phyloP scores from a whole-genome alignment of 2,888 invertebrate species.

The Ectemnius lituratus region DNA sequence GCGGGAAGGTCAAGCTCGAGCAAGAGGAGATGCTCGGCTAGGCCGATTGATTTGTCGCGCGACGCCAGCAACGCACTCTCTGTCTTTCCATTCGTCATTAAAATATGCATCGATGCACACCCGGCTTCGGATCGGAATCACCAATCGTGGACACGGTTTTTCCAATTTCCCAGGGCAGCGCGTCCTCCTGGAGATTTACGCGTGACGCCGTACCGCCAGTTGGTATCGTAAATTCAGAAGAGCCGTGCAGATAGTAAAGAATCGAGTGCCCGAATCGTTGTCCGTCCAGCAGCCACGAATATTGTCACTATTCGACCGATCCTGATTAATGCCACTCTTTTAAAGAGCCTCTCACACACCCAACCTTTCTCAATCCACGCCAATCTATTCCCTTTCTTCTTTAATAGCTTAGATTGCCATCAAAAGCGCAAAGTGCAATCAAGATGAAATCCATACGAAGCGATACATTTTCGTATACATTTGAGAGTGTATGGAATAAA shows the following conservation, averaged over 20 bases:
- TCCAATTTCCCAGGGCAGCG: slow-evolving; percentile 61
- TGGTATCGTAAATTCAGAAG: slow-evolving; percentile 56
- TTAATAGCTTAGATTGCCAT: too few species aligned
- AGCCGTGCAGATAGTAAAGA: slow-evolving; percentile 52
- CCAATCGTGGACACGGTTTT: slow-evolving; percentile 59
- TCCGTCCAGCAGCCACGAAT: slow-evolving; percentile 40
- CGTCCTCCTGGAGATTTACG: slow-evolving; percentile 58
- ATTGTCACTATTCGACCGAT: slow-evolving; percentile 50
- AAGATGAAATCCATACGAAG: too few species aligned
- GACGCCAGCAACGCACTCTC: slow-evolving; percentile 36
- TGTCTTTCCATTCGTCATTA: slow-evolving; percentile 66
- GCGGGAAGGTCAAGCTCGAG: background rate
- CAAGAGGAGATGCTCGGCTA: background rate
- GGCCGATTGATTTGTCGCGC: slow-evolving; percentile 66
- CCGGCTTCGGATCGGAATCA: slow-evolving; percentile 51
- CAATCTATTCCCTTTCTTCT: background rate
- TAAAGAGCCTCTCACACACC: slow-evolving; percentile 28
- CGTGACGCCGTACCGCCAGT: slow-evolving; percentile 39
- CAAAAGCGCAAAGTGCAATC: too few species aligned
- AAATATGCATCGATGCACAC: slow-evolving; percentile 67
- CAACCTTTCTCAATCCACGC: background rate
- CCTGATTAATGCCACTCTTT: slow-evolving; percentile 44
- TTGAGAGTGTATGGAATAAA: too few species aligned
- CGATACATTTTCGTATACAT: too few species aligned
- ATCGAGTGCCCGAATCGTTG: slow-evolving; percentile 43